Conservation (phyloP, 1,140 invertebrate species). For the Calliopsis andreniformis region DNA sequence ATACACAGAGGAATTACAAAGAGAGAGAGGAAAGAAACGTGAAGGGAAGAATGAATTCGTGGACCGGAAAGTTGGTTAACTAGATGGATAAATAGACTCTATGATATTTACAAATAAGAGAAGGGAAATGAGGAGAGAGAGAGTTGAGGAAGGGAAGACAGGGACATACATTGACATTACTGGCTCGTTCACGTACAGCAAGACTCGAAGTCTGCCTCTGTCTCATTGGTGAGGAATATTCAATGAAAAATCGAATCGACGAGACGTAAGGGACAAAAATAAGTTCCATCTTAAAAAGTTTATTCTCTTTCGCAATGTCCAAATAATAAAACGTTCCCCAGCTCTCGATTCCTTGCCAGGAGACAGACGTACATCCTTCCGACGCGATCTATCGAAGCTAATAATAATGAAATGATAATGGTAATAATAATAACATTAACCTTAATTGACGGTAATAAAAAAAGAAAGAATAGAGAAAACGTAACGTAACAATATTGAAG, state of each 20-base stretch:
- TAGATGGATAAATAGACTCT: slow-evolving; percentile 74
- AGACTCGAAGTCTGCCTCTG: slow-evolving; percentile 43
- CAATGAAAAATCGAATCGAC: background rate
- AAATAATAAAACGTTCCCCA: background rate
- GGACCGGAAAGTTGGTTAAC: slow-evolving; percentile 53
- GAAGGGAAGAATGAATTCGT: slow-evolving; percentile 29
- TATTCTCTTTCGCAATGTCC: background rate
- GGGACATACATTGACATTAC: slow-evolving; percentile 41
- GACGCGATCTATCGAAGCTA: slow-evolving; percentile 45
- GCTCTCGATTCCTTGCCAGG: slow-evolving; percentile 25
- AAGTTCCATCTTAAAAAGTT: background rate
- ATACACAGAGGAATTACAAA: background rate
- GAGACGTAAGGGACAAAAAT: background rate
- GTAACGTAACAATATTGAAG: slow-evolving; percentile 75
- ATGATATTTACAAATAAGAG: slow-evolving; percentile 76
- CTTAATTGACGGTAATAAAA: slow-evolving; percentile 60
- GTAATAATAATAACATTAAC: slow-evolving; percentile 69
- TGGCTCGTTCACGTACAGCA: slow-evolving; percentile 62
- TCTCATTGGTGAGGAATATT: slow-evolving; percentile 43
- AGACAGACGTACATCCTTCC: slow-evolving; percentile 53
- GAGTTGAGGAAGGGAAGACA: slow-evolving; percentile 4
- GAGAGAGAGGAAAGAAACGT: slow-evolving; percentile 11
- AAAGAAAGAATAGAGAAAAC: slow-evolving; percentile 36
- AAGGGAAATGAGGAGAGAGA: slow-evolving; percentile 32
- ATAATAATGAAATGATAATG: slow-evolving; percentile 60